phyloP scores from a whole-genome alignment of 2,113 vertebrate genomes.

The Neotragus pygmaeus region DNA sequence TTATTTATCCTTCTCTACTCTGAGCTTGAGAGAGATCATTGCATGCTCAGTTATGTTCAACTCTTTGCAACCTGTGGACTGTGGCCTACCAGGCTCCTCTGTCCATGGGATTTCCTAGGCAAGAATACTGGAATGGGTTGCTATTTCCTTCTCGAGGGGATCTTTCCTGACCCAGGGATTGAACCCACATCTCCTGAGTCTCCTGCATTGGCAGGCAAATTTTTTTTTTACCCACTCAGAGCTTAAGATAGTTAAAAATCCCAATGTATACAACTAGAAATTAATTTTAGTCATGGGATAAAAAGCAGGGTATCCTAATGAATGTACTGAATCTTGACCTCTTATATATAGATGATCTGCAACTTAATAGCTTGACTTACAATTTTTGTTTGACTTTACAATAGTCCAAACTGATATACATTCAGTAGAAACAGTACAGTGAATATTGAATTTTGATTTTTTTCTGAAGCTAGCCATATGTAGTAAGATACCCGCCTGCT shows the following conservation, averaged over 20 bases:
- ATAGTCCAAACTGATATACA: accelerated
- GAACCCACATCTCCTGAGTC: background rate
- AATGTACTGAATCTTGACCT: background rate
- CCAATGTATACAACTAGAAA: background rate
- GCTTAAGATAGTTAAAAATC: background rate
- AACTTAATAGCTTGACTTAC: background rate
- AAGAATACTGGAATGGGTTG: background rate
- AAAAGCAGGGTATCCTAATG: background rate
- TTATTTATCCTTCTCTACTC: background rate
- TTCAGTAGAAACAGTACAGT: background rate
- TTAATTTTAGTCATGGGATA: background rate
- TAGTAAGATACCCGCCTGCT: background rate
- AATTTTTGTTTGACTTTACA: background rate
- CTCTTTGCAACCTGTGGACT: background rate
- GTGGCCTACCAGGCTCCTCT: background rate
- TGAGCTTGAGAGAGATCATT: background rate
- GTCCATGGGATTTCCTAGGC: background rate
- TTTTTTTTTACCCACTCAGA: background rate
- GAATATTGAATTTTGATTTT: background rate
- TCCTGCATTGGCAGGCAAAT: background rate
- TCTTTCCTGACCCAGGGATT: background rate
- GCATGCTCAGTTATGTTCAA: background rate
- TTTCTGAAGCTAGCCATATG: background rate
- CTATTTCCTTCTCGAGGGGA: background rate
- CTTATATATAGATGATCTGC: background rate